phyloP scores from a whole-genome alignment of 2,113 vertebrate genomes.

The Ceuthmochares aereus region DNA sequence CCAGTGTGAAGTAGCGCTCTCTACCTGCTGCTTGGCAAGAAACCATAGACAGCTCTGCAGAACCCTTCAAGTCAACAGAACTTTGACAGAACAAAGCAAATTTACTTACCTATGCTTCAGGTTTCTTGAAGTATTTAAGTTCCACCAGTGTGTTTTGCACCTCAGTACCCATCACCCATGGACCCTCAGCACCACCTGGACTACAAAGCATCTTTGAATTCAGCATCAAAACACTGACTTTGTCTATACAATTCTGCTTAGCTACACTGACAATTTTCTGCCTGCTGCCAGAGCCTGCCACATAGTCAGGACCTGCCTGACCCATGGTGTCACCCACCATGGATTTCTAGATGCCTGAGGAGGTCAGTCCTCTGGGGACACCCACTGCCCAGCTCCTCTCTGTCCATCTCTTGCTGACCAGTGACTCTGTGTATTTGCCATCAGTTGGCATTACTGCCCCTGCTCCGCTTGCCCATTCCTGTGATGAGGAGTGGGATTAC shows the following conservation, averaged over 20 bases:
- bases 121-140: rapidly evolving
- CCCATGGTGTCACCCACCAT: rapidly evolving
- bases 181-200: not conserved
- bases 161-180: not conserved
- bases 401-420: not conserved
- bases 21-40: not conserved
- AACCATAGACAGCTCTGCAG: not conserved
- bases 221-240: not conserved
- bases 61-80: too few species aligned
- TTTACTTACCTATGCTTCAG: rapidly evolving
- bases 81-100: too few species aligned
- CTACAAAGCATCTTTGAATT: not conserved
- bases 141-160: not conserved
- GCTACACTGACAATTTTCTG: rapidly evolving
- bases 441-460: not conserved
- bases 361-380: rapidly evolving
- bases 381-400: not conserved
- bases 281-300: not conserved
- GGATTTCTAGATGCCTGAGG: not conserved
- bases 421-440: rapidly evolving
- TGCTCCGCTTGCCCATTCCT: rapidly evolving
- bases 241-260: rapidly evolving
- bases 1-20: not conserved
- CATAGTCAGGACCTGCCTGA: rapidly evolving
- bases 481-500: rapidly evolving